These are phyloP conservation scores for Acanthosepion lycidas DNA, from an alignment of 2,888 invertebrate genomes.

Conservation along the genomic window DNA sequence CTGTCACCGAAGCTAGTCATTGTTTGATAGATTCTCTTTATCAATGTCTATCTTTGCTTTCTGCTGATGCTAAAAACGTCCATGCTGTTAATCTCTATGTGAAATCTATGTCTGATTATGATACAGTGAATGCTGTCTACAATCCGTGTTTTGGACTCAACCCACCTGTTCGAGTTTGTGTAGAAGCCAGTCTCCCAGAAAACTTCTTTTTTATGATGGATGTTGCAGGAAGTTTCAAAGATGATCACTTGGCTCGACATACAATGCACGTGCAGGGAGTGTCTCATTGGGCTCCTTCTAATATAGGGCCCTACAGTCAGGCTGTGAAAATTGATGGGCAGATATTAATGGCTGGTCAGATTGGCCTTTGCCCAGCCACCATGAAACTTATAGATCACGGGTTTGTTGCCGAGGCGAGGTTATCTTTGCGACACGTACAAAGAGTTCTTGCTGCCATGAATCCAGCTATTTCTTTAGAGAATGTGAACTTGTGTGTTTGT, in stretches of 20 bases:
- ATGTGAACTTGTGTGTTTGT: slow-evolving; percentile 90
- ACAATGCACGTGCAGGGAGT: slow-evolving; percentile 96
- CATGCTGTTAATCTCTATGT: slow-evolving; percentile 86
- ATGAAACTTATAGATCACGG: slow-evolving; percentile 83
- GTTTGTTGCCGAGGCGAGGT: slow-evolving; percentile 85
- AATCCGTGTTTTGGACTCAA: slow-evolving; percentile 84
- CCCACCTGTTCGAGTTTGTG: slow-evolving; percentile 78
- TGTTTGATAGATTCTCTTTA: background rate
- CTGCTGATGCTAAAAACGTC: background rate
- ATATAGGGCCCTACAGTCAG: slow-evolving; percentile 97
- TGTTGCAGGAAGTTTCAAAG: slow-evolving; percentile 57
- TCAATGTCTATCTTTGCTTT: background rate
- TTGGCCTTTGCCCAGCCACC: slow-evolving; percentile 89
- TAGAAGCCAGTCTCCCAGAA: slow-evolving; percentile 64
- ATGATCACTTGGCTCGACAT: slow-evolving; percentile 53
- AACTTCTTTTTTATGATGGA: slow-evolving; percentile 67
- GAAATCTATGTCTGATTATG: slow-evolving; percentile 86
- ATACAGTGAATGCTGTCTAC: slow-evolving; percentile 85
- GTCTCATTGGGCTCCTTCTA: slow-evolving; percentile 98
- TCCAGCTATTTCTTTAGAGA: slow-evolving; percentile 83
- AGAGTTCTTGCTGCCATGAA: slow-evolving; percentile 87
- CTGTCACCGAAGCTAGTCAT: background rate
- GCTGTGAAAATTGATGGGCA: slow-evolving; percentile 88
- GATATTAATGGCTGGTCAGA: slow-evolving; percentile 92
- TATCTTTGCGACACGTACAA: slow-evolving; percentile 88